Percentiles rank a stretch among this genome's conserved stretches.
Conservation (phyloP, 2,113 vertebrate species). For the Corapipo altera region DNA sequence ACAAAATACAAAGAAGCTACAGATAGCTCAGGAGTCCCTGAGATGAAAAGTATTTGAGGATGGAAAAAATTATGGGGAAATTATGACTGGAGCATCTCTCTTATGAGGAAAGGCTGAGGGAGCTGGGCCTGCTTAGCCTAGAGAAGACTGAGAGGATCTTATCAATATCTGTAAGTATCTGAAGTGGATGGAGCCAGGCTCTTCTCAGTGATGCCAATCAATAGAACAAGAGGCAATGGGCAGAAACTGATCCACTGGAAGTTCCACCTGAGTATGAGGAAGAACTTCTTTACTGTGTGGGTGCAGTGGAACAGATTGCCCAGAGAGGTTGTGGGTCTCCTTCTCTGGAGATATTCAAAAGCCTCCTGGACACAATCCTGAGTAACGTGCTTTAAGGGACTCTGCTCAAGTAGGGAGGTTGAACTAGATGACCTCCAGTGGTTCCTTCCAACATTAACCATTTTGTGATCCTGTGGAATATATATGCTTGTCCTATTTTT, state of each 20-base stretch:
- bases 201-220: background rate
- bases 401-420: background rate
- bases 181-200: background rate
- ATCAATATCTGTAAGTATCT: background rate
- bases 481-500: background rate
- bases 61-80: slow-evolving; percentile 21
- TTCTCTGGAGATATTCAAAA: background rate
- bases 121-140: background rate
- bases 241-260: background rate
- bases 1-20: slow-evolving; percentile 34
- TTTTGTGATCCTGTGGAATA: background rate
- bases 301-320: background rate
- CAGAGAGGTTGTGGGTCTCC: background rate
- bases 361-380: background rate
- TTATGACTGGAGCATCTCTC: background rate
- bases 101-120: background rate
- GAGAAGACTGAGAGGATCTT: background rate
- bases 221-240: background rate
- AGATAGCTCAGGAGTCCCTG: background rate
- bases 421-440: background rate
- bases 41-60: background rate
- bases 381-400: background rate
- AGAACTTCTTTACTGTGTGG: background rate
- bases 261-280: background rate
- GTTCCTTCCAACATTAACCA: background rate